Evolutionary conservation across 2,113 vertebrate genomes (phyloP).

Genomic region (Heliornis fulica): DNA sequence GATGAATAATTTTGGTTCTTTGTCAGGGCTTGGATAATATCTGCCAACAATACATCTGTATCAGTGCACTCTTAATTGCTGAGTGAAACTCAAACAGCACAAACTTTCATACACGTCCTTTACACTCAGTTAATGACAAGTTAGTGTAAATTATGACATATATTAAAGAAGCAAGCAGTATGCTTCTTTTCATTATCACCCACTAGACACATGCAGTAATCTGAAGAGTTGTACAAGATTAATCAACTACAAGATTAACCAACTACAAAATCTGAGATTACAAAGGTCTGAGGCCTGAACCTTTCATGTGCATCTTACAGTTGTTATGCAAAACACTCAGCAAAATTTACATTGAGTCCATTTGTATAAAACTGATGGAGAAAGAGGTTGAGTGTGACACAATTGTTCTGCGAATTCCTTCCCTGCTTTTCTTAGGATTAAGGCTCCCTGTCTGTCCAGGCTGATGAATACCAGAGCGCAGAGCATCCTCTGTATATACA

Average conservation of each 20-base stretch:
- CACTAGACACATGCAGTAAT: neutral
- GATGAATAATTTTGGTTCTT: constrained; percentile 68
- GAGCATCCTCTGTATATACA: neutral
- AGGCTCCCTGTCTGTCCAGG: neutral
- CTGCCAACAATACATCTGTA: constrained; percentile 57
- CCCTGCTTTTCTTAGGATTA: neutral
- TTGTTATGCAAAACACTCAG: neutral
- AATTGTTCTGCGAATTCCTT: neutral
- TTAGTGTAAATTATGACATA: neutral
- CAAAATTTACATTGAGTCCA: neutral
- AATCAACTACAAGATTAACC: too few relatives aligned
- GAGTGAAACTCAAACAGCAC: constrained; percentile 1
- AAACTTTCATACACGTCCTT: neutral
- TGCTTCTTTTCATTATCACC: neutral
- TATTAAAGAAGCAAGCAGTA: neutral
- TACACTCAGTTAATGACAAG: neutral
- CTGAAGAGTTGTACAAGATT: neutral
- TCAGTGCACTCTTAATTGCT: constrained; percentile 51
- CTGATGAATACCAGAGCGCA: neutral
- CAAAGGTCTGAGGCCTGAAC: neutral
- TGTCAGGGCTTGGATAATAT: constrained; percentile 57
- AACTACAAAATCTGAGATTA: neutral
- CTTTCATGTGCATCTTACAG: fast-evolving
- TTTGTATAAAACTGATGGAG: neutral
- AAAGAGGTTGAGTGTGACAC: neutral